Base-by-base conservation (phyloP, 2,113 vertebrate species). In the Prunella fulvescens region DNA sequence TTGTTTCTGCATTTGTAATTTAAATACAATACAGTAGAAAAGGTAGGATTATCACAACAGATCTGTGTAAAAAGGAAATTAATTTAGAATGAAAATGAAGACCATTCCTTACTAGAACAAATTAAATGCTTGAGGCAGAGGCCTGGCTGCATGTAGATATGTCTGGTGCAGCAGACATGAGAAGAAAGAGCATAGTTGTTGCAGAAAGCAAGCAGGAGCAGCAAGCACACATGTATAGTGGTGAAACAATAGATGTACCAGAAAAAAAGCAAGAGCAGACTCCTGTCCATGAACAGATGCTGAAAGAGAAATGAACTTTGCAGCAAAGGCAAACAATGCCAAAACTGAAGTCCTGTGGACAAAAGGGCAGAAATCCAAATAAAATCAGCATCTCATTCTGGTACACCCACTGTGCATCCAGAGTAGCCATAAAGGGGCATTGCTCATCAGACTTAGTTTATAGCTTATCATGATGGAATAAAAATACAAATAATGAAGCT, bases 281-380 rank as follows among this genome's bases (percentile, higher is more conserved):
- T 83, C 26, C 66, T 57, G 31, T 60, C 62, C 8, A 12, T 44
- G 60, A 90, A 85, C 83, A 95, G 76, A 92, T 93, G 79, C 57
- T 96, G 93, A 97, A 88, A 93, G 31, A 91, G 92, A 92, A 96
- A 94, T 31, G 5, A 88, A 86, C 40, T 86, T 95, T 81, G 51
- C 67, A 94, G 70, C 50, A 93, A 85, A 87, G 64, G 22, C 39
- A 89, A 86, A 56, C 73, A 84, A 87, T 78, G 92, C 79, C 79
- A 94, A 91, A 96, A 81, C 19, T 94, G 47, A 56, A 86, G 31
- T 91, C 77, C 92, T 83, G 19, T 90, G 83, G 40, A 85, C 16
- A 28, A 88, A 86, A 82, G 88, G 91, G 95, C 92, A 86, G 77
- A 86, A 86, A 66, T 94, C 88, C 93, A 98, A 95, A 93, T 16